Evolutionary conservation across 1,140 invertebrate species (phyloP), one percentile per base, ranked within the genome.

Genomic region (Drosophila tropicalis): DNA sequence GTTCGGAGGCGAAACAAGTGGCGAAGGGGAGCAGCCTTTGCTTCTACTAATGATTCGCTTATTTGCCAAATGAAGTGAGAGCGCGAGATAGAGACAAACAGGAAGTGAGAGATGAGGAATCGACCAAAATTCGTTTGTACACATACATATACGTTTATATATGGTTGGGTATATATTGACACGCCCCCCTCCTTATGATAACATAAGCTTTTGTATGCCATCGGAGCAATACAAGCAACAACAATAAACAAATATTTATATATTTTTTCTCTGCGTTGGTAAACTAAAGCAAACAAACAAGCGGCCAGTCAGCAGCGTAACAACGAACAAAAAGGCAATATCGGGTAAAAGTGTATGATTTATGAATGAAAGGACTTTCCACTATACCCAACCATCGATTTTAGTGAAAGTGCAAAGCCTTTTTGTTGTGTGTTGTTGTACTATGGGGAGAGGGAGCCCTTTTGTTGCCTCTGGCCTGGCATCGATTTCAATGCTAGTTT

Each of bases 401-500:
- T 39, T 12, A 13, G 3, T 34, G 34, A 62, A 22, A 12, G 15
- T 60, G 25, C 17, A 13, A 9, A 22, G 13, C 4, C 29, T 29
- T 17, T 17, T 34, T 57, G 19, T 51, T 65, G 22, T 57, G 29
- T 29, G 5, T 6, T 29, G 5, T 6, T 29, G 29, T 25, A 25
- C 3, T 29, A 29, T 57, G 15, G 17, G 17, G 17, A 22, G 29
- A 6, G 29, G 29, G 29, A 51, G 22, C 44, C 22, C 44, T 51
- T 51, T 51, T 51, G 44, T 51, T 51, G 44, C 44, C 44, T 7
- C 10, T 10, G 19, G 10, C 17, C 5, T 17, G 57, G 75, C 65
- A 87, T 87, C 68, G 82, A 82, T 87, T 85, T 78, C 78, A 76
- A 67, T 67, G 82, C 72, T 51, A 56, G 41, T 65, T 72, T 51